Base-by-base conservation (phyloP, 2,113 vertebrate species). In the Protomyctophum bolini region DNA sequence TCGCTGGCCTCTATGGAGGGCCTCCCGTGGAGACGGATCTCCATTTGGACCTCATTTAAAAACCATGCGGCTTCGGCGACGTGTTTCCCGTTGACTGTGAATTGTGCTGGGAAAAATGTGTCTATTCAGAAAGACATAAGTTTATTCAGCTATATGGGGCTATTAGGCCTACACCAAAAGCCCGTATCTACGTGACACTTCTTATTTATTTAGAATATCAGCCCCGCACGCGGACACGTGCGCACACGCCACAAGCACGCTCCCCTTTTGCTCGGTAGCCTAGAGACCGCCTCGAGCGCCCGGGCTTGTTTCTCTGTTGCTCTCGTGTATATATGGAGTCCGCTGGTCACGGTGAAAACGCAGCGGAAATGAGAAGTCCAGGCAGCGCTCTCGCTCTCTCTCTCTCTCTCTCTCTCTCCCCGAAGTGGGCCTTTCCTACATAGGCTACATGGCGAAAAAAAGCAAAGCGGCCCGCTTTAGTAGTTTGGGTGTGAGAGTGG, bases 1-100 rank as follows among this genome's bases (percentile, higher is more conserved):
- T 21, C 74, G 63, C 4, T 71, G 77, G 62, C 77, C 72, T 47
- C 72, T 28, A 56, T 70, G 63, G 73, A 74, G 66, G 75, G 82
- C 77, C 83, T 85, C 82, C 85, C 76, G 70, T 54, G 70, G 82
- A 84, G 82, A 79, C 70, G 11, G 57, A 72, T 73, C 76, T 70
- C 71, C 67, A 79, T 83, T 86, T 86, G 89, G 87, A 81, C 69
- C 72, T 83, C 76, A 73, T 83, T 85, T 83, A 78, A 83, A 79
- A 68, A 21, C 15, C 71, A 21, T 21, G 21, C 21, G 73, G 72
- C 69, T 63, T 68, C 41, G 46, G 68, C 66, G 78, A 56, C 64
- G 81, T 78, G 75, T 76, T 84, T 87, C 80, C 85, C 78, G 51
- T 76, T 80, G 58, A 77, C 75, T 80, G 74, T 75, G 68, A 80